These are phyloP conservation scores for Mandrillus leucophaeus DNA, from an alignment of 2,113 vertebrate genomes.

Conservation along the genomic window DNA sequence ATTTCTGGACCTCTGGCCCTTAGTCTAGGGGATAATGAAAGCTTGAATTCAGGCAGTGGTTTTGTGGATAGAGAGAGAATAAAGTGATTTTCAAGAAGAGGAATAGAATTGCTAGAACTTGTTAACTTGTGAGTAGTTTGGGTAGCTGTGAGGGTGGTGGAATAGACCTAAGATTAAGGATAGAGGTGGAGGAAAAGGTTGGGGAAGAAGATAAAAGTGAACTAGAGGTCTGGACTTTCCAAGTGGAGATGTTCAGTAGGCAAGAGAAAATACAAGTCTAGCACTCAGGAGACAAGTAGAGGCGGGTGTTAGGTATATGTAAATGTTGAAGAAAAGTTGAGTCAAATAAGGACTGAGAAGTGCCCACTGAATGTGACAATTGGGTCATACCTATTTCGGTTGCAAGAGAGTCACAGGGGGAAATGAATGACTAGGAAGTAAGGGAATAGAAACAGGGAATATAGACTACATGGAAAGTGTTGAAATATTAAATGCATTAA, in stretches of 20 bases:
- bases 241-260: not conserved
- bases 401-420: not conserved
- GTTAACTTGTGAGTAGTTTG: not conserved
- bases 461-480: not conserved
- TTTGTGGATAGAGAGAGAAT: not conserved
- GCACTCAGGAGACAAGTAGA: not conserved
- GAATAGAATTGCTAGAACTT: not conserved
- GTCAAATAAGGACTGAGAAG: not conserved
- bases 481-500: not conserved
- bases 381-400: not conserved
- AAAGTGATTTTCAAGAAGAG: slow-evolving; percentile 22
- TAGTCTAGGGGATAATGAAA: not conserved
- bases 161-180: not conserved
- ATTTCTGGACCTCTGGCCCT: not conserved
- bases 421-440: not conserved
- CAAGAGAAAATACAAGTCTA: not conserved
- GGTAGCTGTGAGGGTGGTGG: not conserved
- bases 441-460: not conserved
- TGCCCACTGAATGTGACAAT: not conserved
- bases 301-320: not conserved
- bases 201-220: not conserved
- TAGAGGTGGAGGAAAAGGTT: not conserved
- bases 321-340: not conserved
- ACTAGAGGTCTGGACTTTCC: not conserved
- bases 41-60: not conserved